Conservation (phyloP, 2,797 vertebrate genomes). For the Ptychobarbus kaznakovi region DNA sequence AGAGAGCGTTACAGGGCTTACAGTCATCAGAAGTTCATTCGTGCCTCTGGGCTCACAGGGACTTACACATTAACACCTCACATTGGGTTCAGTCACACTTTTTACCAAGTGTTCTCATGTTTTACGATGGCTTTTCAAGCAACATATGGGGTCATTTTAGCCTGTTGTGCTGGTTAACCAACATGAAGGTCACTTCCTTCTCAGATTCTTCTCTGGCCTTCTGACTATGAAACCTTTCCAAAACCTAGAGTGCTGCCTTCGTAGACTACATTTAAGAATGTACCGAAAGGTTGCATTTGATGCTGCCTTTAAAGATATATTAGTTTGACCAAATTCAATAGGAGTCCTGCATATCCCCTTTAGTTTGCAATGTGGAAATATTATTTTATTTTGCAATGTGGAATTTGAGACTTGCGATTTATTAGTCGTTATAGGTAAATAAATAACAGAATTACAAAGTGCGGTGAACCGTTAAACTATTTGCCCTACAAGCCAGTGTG, state of each 20-base stretch:
- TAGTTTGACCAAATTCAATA: not conserved
- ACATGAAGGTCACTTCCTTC: not conserved
- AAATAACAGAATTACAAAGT: too few species aligned
- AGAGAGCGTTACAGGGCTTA: constrained; percentile 49
- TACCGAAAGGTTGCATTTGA: not conserved
- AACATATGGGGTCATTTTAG: constrained; percentile 10
- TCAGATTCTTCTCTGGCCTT: not conserved
- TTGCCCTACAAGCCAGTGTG: too few species aligned
- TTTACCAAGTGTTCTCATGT: not conserved
- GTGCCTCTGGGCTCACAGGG: not conserved
- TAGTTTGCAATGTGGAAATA: not conserved
- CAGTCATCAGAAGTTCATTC: constrained; percentile 2
- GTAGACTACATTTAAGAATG: not conserved
- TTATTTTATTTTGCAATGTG: not conserved
- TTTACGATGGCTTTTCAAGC: constrained; percentile 1
- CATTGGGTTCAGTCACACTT: constrained; percentile 6
- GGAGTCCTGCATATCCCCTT: not conserved
- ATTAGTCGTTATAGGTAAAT: too few species aligned
- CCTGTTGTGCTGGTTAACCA: not conserved
- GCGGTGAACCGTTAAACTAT: too few species aligned
- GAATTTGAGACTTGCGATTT: not conserved
- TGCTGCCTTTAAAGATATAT: not conserved
- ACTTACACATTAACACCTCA: constrained; percentile 35
- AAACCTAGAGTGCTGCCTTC: not conserved
- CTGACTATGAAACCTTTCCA: not conserved